Evolutionary conservation across 2,113 vertebrate genomes (phyloP), one percentile per base, ranked within the genome.

Genomic region (Heptranchias perlo): DNA sequence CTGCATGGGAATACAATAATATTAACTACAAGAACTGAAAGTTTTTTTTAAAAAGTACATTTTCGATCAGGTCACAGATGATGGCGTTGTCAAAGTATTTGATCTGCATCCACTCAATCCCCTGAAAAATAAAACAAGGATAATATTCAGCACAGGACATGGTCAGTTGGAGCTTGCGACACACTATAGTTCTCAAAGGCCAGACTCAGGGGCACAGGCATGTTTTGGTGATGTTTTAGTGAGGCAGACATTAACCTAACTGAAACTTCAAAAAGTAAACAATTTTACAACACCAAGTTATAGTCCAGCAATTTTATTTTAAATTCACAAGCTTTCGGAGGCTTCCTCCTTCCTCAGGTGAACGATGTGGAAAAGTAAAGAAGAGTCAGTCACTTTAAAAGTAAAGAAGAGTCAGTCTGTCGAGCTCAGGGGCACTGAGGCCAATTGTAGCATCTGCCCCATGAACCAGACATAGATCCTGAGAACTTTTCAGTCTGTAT

Each of bases 1-100:
- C 3, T 89, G 86, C 7, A 25, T 1, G 86, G 49, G 49, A 89
- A 54, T 23, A 94, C 61, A 94, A 25, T 25, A 64, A 44, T 47
- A 47, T 39, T 31, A 64, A 64, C n/a, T 58, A 5, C 47, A 95
- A 94, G 35, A 67, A n/a, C 58, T 16, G 23, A 93, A 52, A n/a
- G n/a, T 35, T 14, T 14, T 21, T 86, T 58, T 13, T 11, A 25
- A 65, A 67, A 67, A 67, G 47, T 97, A 98, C 98, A 0, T 98
- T 97, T 96, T 98, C 98, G 0, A 98, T 98, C 96, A 98, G 96
- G 92, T 97, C 97, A 94, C 98, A 98, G 97, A 98, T 98, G 96
- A 98, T 97, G 96, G 96, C 96, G 87, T 98, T 98, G 97, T 98
- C 98, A 0, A 98, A 98, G 95, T 97, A 98, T 39, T 98, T 97